These are phyloP conservation scores for Orycteropus afer DNA, from an alignment of 2,113 vertebrate species.

Conservation along the genomic window DNA sequence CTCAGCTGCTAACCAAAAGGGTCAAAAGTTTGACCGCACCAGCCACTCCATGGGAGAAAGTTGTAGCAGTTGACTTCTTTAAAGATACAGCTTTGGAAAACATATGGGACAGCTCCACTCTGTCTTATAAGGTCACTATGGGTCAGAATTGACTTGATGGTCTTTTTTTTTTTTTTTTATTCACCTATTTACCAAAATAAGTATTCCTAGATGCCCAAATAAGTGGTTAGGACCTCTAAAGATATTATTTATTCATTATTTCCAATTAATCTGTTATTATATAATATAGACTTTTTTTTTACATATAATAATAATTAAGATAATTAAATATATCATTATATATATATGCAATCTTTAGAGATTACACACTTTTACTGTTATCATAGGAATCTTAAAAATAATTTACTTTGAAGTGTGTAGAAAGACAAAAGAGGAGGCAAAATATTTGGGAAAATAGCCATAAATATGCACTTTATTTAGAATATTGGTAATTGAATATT, in stretches of 20 bases:
- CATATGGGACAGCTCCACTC: too few species aligned
- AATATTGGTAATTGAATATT: background rate
- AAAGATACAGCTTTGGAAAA: too few species aligned
- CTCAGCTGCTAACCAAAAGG: too few species aligned
- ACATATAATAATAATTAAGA: background rate
- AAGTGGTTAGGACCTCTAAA: background rate
- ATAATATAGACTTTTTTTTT: too few species aligned
- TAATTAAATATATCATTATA: background rate
- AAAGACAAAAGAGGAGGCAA: background rate
- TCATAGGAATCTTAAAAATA: background rate
- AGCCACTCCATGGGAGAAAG: too few species aligned
- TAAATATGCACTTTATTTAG: background rate
- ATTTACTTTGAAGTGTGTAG: background rate
- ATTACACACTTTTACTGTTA: background rate
- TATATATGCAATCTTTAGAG: too few species aligned
- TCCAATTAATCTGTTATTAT: too few species aligned
- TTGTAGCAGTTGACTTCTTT: too few species aligned
- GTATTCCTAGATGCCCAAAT: background rate
- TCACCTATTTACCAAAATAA: background rate
- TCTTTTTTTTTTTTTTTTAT: too few species aligned
- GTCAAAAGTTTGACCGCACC: too few species aligned
- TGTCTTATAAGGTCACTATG: too few species aligned
- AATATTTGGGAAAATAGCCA: background rate
- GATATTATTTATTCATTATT: background rate
- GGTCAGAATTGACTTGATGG: too few species aligned